Evolutionary conservation across 1,140 invertebrate species (phyloP).

Genomic region (Rhopalosiphum padi): DNA sequence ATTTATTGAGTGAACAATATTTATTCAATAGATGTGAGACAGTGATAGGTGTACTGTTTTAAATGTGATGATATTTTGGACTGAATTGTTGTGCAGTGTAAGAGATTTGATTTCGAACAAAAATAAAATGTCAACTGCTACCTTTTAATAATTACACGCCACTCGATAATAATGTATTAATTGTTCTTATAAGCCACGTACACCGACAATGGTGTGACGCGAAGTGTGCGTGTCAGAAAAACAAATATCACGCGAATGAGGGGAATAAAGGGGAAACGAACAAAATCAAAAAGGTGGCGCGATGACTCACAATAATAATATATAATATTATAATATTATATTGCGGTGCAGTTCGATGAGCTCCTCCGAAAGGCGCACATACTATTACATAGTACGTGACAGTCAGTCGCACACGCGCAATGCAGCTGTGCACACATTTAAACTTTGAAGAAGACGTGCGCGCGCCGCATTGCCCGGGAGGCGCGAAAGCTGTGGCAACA

Average conservation of each 20-base stretch:
- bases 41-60: too few species aligned
- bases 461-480: neutral
- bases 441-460: neutral
- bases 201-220: neutral
- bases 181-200: neutral
- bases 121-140: neutral
- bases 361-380: neutral
- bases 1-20: neutral
- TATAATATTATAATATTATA: neutral
- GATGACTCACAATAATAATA: neutral
- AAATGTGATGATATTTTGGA: too few species aligned
- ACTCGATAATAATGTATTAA: neutral
- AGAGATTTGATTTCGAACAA: neutral
- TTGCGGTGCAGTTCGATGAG: neutral
- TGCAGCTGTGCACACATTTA: conserved; percentile 26
- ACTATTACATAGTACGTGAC: neutral
- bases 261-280: neutral
- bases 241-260: neutral
- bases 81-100: too few species aligned
- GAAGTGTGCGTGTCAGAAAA: neutral
- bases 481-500: conserved; percentile 54
- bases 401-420: neutral
- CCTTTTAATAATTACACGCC: neutral
- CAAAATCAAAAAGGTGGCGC: neutral
- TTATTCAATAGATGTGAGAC: too few species aligned